Conservation (phyloP, 2,797 vertebrate genomes). For the Caiman crocodilus region DNA sequence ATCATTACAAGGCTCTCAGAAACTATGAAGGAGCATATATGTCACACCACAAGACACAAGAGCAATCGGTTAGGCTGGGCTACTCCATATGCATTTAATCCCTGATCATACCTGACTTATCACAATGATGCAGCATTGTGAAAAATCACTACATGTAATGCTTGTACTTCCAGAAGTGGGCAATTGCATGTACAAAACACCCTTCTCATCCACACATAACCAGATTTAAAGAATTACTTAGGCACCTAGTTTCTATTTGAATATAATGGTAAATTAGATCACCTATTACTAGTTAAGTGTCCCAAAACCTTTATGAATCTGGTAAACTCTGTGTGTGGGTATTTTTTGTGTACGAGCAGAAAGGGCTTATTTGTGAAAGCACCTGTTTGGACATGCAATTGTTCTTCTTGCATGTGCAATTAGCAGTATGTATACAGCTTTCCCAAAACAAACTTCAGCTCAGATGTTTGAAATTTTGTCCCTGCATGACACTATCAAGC, state of each 20-base stretch:
- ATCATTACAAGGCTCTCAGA: accelerated
- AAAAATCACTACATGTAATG: neutral
- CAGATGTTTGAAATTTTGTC: conserved; percentile 67
- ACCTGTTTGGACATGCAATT: neutral
- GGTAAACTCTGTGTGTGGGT: neutral
- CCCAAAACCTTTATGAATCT: too few relatives aligned
- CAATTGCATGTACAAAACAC: neutral
- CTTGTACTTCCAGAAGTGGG: accelerated
- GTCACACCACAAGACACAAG: neutral
- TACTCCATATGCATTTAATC: neutral
- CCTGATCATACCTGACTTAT: neutral
- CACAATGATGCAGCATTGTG: neutral
- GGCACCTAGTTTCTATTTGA: too few relatives aligned
- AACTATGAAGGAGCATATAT: neutral
- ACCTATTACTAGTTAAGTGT: too few relatives aligned
- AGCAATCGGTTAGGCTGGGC: neutral
- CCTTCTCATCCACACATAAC: neutral
- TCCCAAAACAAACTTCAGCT: conserved; percentile 36
- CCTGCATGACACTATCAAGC: conserved; percentile 56
- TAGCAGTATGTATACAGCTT: neutral
- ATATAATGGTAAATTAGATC: too few relatives aligned
- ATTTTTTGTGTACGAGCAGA: neutral
- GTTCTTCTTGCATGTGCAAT: conserved; percentile 18
- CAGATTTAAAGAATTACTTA: too few relatives aligned
- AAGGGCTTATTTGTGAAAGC: accelerated